These are phyloP conservation scores for Montipora sp. DNA, from an alignment of 64 coral and sea anemone species.

Conservation along the genomic window DNA sequence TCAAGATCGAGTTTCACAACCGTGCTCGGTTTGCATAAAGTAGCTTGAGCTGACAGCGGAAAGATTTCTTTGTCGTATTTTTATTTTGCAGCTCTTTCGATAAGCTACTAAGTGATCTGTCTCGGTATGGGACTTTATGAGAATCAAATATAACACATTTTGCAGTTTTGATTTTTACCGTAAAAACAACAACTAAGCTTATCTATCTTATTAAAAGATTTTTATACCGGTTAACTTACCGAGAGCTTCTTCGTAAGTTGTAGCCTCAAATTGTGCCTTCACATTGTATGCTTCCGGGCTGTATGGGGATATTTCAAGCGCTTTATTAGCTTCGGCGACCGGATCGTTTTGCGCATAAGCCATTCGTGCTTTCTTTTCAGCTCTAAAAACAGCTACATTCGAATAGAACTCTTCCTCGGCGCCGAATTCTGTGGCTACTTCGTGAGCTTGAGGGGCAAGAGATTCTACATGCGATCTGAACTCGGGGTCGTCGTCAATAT, in stretches of 20 bases:
- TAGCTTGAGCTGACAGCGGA: too few species aligned
- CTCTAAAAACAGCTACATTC: slow-evolving; percentile 61
- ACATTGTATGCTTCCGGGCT: slow-evolving; percentile 82
- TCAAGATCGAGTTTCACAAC: too few species aligned
- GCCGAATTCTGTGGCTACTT: slow-evolving; percentile 54
- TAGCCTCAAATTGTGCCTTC: slow-evolving; percentile 68
- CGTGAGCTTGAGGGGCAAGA: not conserved
- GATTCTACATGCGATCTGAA: slow-evolving; percentile 60
- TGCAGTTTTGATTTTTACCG: too few species aligned
- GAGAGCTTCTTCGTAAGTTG: slow-evolving; percentile 77
- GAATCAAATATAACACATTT: too few species aligned
- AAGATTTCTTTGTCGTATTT: too few species aligned
- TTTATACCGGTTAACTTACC: slow-evolving; percentile 37
- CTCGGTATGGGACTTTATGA: too few species aligned
- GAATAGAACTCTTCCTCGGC: slow-evolving; percentile 29
- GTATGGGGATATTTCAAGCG: slow-evolving; percentile 50
- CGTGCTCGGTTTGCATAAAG: too few species aligned
- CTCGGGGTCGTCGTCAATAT: slow-evolving; percentile 59
- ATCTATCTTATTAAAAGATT: too few species aligned
- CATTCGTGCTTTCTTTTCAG: slow-evolving; percentile 73
- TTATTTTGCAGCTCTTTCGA: too few species aligned
- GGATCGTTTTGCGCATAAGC: slow-evolving; percentile 67
- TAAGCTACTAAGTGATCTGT: too few species aligned
- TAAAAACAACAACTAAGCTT: too few species aligned
- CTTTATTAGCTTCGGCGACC: slow-evolving; percentile 48